Conservation (phyloP, 1,140 invertebrate genomes). For the Pollicipes pollicipes region DNA sequence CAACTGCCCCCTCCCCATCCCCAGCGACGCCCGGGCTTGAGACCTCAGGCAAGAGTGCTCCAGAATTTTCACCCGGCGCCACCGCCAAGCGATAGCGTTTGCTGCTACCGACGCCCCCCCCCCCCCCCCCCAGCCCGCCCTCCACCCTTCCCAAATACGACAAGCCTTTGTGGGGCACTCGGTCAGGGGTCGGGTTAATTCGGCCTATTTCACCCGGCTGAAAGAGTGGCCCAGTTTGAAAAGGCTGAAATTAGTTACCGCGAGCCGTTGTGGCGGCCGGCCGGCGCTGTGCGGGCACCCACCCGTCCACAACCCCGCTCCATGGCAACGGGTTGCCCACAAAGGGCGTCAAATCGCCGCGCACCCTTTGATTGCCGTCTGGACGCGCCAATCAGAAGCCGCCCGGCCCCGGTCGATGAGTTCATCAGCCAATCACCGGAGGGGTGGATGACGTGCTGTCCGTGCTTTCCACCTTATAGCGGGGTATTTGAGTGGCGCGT, state of each 20-base stretch:
- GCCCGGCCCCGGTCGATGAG: too few relatives aligned
- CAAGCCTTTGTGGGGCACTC: neutral
- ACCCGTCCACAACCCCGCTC: neutral
- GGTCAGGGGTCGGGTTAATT: slow-evolving; percentile 1
- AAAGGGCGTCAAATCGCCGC: neutral
- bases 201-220: neutral
- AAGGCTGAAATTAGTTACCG: neutral
- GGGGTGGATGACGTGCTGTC: too few relatives aligned
- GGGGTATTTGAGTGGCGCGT: too few relatives aligned
- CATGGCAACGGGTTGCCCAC: neutral
- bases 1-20: too few relatives aligned
- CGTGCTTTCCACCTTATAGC: too few relatives aligned
- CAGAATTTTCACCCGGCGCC: too few relatives aligned
- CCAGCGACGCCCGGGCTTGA: too few relatives aligned
- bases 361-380: neutral
- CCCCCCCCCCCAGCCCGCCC: too few relatives aligned
- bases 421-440: neutral
- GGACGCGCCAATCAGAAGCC: neutral
- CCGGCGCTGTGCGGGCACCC: too few relatives aligned
- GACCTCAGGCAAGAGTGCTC: too few relatives aligned
- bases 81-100: too few relatives aligned
- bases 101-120: too few relatives aligned
- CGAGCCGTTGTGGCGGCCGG: neutral
- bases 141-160: neutral
- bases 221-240: neutral